Evolutionary conservation across 1,140 invertebrate genomes (phyloP), one percentile per base, ranked within the genome.

Genomic region (Drosophila arawakana): DNA sequence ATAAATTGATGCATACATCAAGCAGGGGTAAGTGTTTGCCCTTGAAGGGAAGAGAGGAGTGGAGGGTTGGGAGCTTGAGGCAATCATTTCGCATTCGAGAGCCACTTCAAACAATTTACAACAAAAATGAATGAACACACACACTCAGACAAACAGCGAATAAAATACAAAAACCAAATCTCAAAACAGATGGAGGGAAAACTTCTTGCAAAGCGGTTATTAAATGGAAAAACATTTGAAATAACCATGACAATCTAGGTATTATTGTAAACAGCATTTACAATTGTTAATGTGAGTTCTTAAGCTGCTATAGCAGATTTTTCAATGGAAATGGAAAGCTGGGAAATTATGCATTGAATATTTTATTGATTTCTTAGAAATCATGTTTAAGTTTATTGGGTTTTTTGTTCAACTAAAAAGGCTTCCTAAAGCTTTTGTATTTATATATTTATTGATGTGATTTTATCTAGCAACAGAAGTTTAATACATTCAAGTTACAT

Each of bases 31-130:
- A 58, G 60, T 66, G 69, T 70, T 47, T 13, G 52, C 13, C 34
- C 34, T 37, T 7, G 21, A 21, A 39, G 41, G n/a, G 44, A 15
- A 30, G 30, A 50, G 11, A 10, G 25, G 58, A 35, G 30, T 47
- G 46, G 39, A n/a, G 50, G 58, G 65, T 5, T 9, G 4, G 18
- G 11, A 50, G 35, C 7, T 34, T 7, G 5, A 49, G 65, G 41
- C 72, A 75, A 73, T 67, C 55, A 54, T 67, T 73, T 54, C 34
- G 54, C 67, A 70, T 62, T 88, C 59, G 60, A 86, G 80, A 54
- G 73, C 49, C 70, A 68, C 83, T 86, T 77, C 35, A 80, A 82
- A 88, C 73, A 82, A 63, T 80, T 77, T 68, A 83, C 72, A 82
- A 88, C 68, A 62, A 71, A 82, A 77, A 84, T 39, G 55, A 30